Evolutionary conservation across 2,888 invertebrate genomes (phyloP).

Genomic region (Priocnemis perturbator): DNA sequence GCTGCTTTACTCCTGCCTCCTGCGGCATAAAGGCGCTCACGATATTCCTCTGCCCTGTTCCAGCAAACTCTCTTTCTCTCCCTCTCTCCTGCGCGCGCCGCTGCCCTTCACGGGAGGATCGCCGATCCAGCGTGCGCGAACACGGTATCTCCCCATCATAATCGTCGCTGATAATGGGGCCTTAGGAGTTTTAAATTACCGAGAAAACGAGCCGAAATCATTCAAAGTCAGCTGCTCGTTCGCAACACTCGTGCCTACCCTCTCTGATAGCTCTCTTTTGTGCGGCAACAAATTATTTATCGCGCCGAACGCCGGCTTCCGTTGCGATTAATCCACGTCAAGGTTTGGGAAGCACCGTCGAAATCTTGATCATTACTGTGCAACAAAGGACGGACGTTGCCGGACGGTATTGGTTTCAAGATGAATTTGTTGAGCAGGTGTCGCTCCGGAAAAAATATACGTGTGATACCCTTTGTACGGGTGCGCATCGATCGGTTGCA

Average conservation of each 20-base stretch:
- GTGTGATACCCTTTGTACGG: no score
- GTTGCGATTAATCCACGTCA: conserved; percentile 49
- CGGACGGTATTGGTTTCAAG: no score
- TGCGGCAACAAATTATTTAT: conserved; percentile 34
- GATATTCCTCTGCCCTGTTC: background rate
- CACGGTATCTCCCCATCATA: conserved; percentile 52
- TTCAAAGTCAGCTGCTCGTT: conserved; percentile 52
- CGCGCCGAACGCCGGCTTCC: conserved; percentile 35
- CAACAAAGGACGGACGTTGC: background rate
- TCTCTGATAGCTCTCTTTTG: conserved; percentile 22
- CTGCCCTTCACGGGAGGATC: conserved; percentile 25
- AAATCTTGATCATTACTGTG: conserved; percentile 3
- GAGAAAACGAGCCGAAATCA: conserved; percentile 33
- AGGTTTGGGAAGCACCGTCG: background rate
- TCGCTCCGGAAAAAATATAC: no score
- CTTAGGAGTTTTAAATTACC: conserved; percentile 55
- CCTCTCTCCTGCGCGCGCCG: conserved; percentile 5
- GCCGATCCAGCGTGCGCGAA: conserved; percentile 47
- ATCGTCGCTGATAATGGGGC: conserved; percentile 55
- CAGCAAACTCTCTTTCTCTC: background rate
- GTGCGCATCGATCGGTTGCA: no score
- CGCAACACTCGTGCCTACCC: conserved; percentile 26
- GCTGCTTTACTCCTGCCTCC: conserved; percentile 30
- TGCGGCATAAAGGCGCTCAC: conserved; percentile 37
- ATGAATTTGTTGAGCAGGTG: no score